Conservation (phyloP, 2,113 vertebrate species). For the Oriolus oriolus region DNA sequence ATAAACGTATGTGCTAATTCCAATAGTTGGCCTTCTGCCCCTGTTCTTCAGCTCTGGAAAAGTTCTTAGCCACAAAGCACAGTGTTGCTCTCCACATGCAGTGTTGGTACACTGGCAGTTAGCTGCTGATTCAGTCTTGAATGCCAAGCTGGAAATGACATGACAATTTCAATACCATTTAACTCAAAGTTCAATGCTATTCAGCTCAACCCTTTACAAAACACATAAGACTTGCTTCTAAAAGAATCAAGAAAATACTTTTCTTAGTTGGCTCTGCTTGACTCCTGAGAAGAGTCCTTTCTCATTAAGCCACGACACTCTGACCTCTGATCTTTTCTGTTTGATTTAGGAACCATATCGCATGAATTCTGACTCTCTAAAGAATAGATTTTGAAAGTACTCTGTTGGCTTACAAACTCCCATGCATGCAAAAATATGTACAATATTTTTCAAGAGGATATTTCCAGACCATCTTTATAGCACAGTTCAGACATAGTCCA, state of each 20-base stretch:
- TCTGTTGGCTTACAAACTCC: neutral
- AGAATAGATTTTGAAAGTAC: neutral
- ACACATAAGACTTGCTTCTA: neutral
- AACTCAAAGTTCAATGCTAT: neutral
- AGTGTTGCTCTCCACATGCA: neutral
- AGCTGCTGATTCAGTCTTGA: neutral
- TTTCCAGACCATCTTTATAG: neutral
- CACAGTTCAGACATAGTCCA: neutral
- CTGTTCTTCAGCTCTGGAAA: neutral
- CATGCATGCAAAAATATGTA: neutral
- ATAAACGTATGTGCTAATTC: neutral
- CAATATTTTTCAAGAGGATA: neutral
- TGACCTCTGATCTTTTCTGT: neutral
- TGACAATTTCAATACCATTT: neutral
- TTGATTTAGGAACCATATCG: neutral
- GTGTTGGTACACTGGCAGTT: neutral
- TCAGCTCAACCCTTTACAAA: neutral
- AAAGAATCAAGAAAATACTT: neutral
- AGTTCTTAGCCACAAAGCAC: neutral
- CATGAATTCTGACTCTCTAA: neutral
- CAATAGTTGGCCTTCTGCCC: neutral
- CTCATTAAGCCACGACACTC: neutral
- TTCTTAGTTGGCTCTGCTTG: neutral
- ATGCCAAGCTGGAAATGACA: neutral
- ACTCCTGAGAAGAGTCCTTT: neutral